Base-by-base conservation (phyloP, 2,888 invertebrate genomes). In the Abscondita cerata region DNA sequence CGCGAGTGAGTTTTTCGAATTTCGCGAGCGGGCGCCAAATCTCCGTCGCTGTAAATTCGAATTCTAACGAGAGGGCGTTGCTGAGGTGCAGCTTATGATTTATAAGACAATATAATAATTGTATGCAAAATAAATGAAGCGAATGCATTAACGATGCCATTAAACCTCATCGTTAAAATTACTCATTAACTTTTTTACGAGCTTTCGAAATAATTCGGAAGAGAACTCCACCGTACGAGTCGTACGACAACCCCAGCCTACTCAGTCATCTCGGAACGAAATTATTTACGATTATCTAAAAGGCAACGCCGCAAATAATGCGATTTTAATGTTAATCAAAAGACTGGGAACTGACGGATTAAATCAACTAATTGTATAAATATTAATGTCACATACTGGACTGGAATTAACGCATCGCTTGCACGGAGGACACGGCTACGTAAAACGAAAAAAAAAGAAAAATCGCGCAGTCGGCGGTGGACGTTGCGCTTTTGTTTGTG, bases 101-200 rank as follows among this genome's bases (percentile, higher is more conserved):
- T 75, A 75, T 70, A 65, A 66, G 64, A 64, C 68, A 69, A 71
- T 70, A 71, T 68, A 71, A 72, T 72, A 70, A 69, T 70, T 71
- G 66, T 64, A 75, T 75, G 76, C 73, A 75, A 74, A 74, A 75
- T 74, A 72, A 68, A 65, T 70, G 67, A 73, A 77, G 75, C 77
- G 77, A 77, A 77, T 69, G 70, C 72, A 76, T 78, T 77, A 77
- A 76, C 76, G 74, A 72, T 73, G 76, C 74, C 73, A 73, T 78
- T 77, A 78, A 78, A 77, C 70, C 73, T 71, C 72, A 69, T 73
- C 75, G 76, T 77, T 76, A 76, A 78, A 78, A 78, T 78, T 78
- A 77, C 75, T 75, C 76, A 78, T 78, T 78, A 78, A 74, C 74
- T 73, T 78, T 77, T 77, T 77, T 76, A 67, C 63, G 61, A 3